These are phyloP conservation scores for Dendroctonus valens DNA, from an alignment of 1,140 invertebrate species.

Conservation along the genomic window DNA sequence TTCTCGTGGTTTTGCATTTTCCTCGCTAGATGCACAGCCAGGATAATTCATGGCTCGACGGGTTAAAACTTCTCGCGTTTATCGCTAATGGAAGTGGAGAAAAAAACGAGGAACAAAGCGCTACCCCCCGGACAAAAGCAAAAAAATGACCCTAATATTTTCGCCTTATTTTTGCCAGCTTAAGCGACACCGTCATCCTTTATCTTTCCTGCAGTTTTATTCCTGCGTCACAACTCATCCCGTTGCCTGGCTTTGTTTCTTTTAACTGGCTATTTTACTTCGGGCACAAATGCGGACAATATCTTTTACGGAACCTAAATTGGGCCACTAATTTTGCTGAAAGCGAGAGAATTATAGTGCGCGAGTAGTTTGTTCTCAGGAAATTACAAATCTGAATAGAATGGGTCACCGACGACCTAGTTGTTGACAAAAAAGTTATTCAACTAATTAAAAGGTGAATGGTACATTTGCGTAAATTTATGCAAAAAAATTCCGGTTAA, in stretches of 20 bases:
- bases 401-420: no score
- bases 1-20: background rate
- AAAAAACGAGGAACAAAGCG: background rate
- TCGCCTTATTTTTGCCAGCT: slow-evolving; percentile 7
- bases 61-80: background rate
- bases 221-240: slow-evolving; percentile 4
- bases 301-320: background rate
- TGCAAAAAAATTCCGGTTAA: no score
- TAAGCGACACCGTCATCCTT: slow-evolving; percentile 10
- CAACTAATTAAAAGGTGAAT: no score
- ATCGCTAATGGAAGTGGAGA: slow-evolving; percentile 9
- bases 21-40: background rate
- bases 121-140: slow-evolving; percentile 1
- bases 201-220: slow-evolving; percentile 4
- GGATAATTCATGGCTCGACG: background rate
- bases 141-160: slow-evolving; percentile 14
- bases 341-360: no score
- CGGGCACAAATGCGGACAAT: slow-evolving; percentile 1
- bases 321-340: no score
- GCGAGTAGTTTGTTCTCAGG: no score
- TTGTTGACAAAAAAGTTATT: no score
- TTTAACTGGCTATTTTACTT: slow-evolving; percentile 2
- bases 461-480: no score
- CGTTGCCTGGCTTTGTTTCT: slow-evolving; percentile 1
- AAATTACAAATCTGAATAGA: no score